These are phyloP conservation scores for Styela plicata DNA, from an alignment of 23 tunicate genomes.

Conservation along the genomic window DNA sequence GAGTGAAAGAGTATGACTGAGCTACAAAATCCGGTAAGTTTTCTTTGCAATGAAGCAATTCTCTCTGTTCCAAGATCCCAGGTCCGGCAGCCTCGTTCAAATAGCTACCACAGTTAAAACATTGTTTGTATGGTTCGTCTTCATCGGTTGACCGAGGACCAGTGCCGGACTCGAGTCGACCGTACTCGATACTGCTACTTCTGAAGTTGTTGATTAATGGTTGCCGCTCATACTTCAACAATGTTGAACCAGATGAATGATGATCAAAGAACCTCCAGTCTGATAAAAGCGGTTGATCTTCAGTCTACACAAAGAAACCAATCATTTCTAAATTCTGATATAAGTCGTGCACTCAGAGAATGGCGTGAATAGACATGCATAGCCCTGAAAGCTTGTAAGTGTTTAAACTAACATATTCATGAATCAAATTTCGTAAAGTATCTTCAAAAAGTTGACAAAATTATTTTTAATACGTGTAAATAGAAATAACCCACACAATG, in stretches of 20 bases:
- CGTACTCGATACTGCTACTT: background rate
- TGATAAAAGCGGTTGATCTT: background rate
- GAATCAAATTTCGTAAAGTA: too few species aligned
- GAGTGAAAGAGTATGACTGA: background rate
- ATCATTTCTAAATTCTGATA: too few species aligned
- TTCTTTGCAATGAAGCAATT: constrained; percentile 1
- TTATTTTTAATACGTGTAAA: too few species aligned
- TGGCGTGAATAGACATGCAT: too few species aligned
- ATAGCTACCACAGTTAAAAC: constrained; percentile 23
- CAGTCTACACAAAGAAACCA: background rate
- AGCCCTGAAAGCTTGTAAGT: too few species aligned
- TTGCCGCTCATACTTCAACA: constrained; percentile 3
- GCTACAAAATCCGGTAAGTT: background rate
- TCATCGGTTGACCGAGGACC: background rate
- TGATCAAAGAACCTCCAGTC: constrained; percentile 37
- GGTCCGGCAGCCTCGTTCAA: constrained; percentile 19
- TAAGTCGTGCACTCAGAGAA: too few species aligned
- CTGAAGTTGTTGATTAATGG: constrained; percentile 14
- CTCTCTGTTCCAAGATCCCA: constrained; percentile 8
- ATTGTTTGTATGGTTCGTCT: constrained; percentile 28
- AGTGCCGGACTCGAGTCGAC: background rate
- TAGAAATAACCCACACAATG: too few species aligned
- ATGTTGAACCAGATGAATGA: constrained; percentile 8
- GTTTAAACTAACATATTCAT: too few species aligned
- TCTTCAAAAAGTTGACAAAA: too few species aligned